Evolutionary conservation across 2,113 vertebrate genomes (phyloP).

Genomic region (Crypturellus undulatus): DNA sequence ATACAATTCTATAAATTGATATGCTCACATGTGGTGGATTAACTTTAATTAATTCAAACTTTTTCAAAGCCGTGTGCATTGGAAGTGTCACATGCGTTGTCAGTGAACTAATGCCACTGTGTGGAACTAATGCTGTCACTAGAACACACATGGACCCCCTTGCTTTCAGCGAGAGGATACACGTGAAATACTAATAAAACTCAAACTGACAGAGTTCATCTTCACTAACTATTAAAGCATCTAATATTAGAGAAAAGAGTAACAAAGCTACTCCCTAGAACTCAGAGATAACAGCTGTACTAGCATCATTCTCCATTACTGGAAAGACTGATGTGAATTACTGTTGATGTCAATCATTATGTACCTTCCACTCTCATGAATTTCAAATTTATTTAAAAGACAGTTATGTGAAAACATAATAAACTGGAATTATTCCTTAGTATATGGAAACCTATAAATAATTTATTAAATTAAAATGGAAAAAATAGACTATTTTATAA

Average conservation of each 20-base stretch:
- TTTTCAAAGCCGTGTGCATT: background rate
- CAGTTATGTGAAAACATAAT: background rate
- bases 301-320: background rate
- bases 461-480: conserved; percentile 41
- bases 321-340: conserved; percentile 12
- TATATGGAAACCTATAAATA: conserved; percentile 12
- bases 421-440: conserved; percentile 35
- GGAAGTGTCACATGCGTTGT: background rate
- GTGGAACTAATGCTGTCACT: background rate
- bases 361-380: conserved; percentile 36
- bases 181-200: background rate
- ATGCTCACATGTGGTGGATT: background rate
- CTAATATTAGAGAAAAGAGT: background rate
- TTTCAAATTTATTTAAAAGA: conserved; percentile 55
- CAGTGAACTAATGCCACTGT: background rate
- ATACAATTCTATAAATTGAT: background rate
- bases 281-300: background rate
- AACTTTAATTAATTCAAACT: background rate
- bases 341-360: conserved; percentile 36
- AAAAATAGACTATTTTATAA: conserved; percentile 31
- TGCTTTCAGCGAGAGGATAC: background rate
- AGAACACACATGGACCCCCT: background rate
- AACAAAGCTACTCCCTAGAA: background rate
- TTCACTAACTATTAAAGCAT: background rate
- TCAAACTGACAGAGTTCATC: background rate